Evolutionary conservation across 2,797 vertebrate species (phyloP), one percentile per base, ranked within the genome.

Genomic region (Cebuella pygmaea): DNA sequence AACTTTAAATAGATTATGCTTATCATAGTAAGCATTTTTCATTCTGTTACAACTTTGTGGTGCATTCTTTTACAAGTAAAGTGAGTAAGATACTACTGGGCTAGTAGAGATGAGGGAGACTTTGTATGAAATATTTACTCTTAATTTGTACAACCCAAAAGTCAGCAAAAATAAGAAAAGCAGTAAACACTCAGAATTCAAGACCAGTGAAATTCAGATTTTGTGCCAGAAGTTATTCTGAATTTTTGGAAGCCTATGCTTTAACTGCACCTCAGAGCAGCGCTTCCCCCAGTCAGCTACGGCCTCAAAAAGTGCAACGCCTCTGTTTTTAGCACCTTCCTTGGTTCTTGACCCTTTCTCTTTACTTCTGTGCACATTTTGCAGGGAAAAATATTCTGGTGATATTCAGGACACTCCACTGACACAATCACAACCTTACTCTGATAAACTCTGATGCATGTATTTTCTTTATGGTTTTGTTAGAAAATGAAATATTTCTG

Each of bases 61-160:
- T 78, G 19, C 9, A 55, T 93, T 61, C 19, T 52, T 78, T 96
- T n/a, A 26, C 30, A 97, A 64, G 9, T 89, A 80, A 93, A 75
- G 12, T 61, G 81, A 86, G 1, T 41, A 17, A 46, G 24, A 39
- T 46, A 85, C 27, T 33, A 64, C 41, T 92, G 72, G 9, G 22
- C 6, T n/a, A 72, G 13, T 2, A 82, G 4, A n/a, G 33, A 80
- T 4, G 78, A 36, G 17, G 4, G 0, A 67, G 4, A 4, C 30
- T 89, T 41, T 91, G 1, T 57, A 12, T 64, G n/a, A 59, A 36
- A 10, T 61, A 2, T 41, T 92, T 88, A 24, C 10, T 80, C 13
- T 78, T 36, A 70, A 19, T 74, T 76, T 36, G 46, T 78, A 41
- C 39, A 80, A 30, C 22, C 22, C 19, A 26, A 59, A 94, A 13